A percentile compares a stretch with the other conserved stretches of the same genome.
Evolutionary conservation across 2,797 vertebrate genomes (phyloP).

Genomic region (Anolis apletophallus): DNA sequence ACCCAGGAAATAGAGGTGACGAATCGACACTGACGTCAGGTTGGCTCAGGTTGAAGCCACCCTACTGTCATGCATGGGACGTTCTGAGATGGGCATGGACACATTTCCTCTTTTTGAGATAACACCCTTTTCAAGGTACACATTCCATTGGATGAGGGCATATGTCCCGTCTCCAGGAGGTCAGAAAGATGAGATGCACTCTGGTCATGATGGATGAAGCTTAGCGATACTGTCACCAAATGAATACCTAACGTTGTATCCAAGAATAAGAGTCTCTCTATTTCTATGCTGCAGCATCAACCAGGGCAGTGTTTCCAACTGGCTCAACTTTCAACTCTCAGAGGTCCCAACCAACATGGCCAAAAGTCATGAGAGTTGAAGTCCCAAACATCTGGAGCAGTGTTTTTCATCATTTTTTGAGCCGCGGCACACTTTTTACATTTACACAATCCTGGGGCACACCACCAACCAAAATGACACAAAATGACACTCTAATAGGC

Average conservation of each 20-base stretch:
- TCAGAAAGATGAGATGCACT: neutral
- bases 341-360: too few species aligned
- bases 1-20: neutral
- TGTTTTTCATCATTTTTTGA: too few species aligned
- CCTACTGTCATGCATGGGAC: neutral
- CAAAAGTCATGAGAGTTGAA: too few species aligned
- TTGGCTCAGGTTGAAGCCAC: neutral
- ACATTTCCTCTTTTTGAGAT: neutral
- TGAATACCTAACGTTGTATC: neutral
- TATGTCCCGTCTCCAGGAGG: neutral
- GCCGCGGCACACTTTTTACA: too few species aligned
- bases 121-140: neutral
- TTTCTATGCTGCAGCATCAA: too few species aligned
- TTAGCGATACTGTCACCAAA: neutral
- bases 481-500: too few species aligned
- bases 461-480: too few species aligned
- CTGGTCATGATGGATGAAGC: neutral
- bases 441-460: too few species aligned
- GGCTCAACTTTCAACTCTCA: too few species aligned
- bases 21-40: slow-evolving; percentile 1
- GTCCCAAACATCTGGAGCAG: too few species aligned
- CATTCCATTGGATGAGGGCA: neutral
- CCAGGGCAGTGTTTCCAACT: too few species aligned
- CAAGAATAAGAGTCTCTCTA: too few species aligned
- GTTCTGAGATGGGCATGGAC: neutral